phyloP scores from a whole-genome alignment of 2,797 vertebrate genomes.

The Anguilla obscura region DNA sequence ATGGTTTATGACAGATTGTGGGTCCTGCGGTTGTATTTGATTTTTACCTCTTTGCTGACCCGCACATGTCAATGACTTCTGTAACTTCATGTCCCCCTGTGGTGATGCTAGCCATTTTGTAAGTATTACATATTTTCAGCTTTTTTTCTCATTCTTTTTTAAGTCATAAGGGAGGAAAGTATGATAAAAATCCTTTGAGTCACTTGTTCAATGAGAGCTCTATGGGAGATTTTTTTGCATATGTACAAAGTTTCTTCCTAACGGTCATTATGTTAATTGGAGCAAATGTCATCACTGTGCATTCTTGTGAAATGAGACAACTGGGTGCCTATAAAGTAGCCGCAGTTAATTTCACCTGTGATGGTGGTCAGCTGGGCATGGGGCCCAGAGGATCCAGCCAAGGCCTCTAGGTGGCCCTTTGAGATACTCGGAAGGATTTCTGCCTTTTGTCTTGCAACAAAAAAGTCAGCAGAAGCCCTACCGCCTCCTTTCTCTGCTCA shows the following conservation, averaged over 20 bases:
- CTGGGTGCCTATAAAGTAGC: background rate
- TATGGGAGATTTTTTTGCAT: background rate
- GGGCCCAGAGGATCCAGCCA: conserved; percentile 8
- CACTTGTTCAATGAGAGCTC: background rate
- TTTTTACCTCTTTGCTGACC: conserved; percentile 13
- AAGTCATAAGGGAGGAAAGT: background rate
- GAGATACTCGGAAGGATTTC: conserved; percentile 39
- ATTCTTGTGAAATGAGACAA: background rate
- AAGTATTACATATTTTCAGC: background rate
- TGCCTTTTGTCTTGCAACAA: conserved; percentile 56
- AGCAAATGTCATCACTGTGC: background rate
- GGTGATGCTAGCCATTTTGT: conserved; percentile 14
- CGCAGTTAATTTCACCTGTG: conserved; percentile 30
- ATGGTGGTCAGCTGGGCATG: conserved; percentile 30
- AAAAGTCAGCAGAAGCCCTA: conserved; percentile 36
- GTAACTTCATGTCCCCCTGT: conserved; percentile 24
- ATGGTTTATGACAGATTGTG: conserved; percentile 28
- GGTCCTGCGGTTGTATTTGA: background rate
- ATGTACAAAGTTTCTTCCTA: background rate
- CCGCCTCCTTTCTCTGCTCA: conserved; percentile 47
- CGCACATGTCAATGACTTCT: conserved; percentile 12
- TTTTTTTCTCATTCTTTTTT: background rate
- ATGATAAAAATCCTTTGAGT: background rate
- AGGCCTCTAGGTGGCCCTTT: conserved; percentile 37
- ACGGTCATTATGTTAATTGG: background rate